Base-by-base conservation (phyloP, 2,888 invertebrate genomes). In the Listrodromus nycthemerus region DNA sequence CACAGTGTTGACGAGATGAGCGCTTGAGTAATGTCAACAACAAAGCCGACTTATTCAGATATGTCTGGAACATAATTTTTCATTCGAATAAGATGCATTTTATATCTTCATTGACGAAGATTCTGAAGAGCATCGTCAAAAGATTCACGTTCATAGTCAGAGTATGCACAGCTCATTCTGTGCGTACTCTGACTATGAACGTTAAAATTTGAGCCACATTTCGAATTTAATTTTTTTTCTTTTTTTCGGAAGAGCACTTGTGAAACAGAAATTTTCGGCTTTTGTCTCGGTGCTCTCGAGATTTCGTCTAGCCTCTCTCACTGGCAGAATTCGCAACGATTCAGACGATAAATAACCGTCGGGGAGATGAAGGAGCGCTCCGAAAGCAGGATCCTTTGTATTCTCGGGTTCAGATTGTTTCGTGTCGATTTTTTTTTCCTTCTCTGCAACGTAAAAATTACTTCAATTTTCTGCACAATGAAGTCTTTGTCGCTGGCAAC, bases 381-480 rank as follows among this genome's bases (percentile, higher is more conserved):
- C 7, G 21, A 30, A 55, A 27, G 58, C 2, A 4, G 48, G 52
- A 33, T 19, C 52, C 50, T 24, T 63, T 52, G 55, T 65, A 48
- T 30, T 50, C 48, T 74, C 48, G 80, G 70, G 80, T 80, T 77
- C 50, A 61, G 52, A 80, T 74, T 84, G 66, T 84, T 73, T 73
- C 75, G 76, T 76, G 76, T 65, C 50, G n/a, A 21, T 52, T 48
- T 27, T 55, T 24, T 19, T 61, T 55, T 52, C 80, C 66, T 71
- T 63, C 58, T 70, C 73, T 74, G 66, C 80, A 73, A 82, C 76
- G 76, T 71, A 86, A 88, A 88, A 89, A 88, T 88, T 86, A 85
- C 86, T 78, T 67, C 86, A 80, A 88, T 88, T 86, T 88, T 73
- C 58, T 84, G 45, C 83, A 89, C 89, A 89, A 89, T 88, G 83